Evolutionary conservation across 2,113 vertebrate species (phyloP).

Genomic region (Nerophis ophidion): DNA sequence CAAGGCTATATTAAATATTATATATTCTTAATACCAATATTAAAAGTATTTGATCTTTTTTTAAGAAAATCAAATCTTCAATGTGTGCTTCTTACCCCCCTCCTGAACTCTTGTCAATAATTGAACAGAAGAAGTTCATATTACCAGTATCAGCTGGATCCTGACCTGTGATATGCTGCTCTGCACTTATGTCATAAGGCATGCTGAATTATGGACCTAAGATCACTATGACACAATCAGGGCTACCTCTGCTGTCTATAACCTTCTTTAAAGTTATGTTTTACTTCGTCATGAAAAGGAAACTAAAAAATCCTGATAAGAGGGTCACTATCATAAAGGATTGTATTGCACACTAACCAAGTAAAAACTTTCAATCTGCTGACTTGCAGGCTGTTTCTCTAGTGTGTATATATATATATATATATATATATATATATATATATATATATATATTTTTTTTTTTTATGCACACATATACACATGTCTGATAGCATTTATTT

Average conservation of each 20-base stretch:
- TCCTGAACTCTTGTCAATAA: slow-evolving; percentile 6
- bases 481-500: too few relatives aligned
- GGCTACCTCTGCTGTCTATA: neutral
- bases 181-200: slow-evolving; percentile 2
- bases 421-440: too few relatives aligned
- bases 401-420: too few relatives aligned
- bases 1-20: too few relatives aligned
- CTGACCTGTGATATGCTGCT: slow-evolving; percentile 4
- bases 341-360: too few relatives aligned
- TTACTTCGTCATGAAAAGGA: neutral
- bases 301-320: neutral
- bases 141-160: neutral
- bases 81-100: neutral
- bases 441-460: too few relatives aligned
- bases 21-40: neutral
- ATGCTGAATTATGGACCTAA: neutral
- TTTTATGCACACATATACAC: too few relatives aligned
- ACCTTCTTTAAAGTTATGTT: neutral
- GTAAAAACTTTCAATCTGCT: too few relatives aligned
- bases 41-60: neutral
- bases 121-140: slow-evolving; percentile 2
- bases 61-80: neutral
- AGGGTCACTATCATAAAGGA: too few relatives aligned
- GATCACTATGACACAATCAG: neutral
- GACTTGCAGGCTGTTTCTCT: too few relatives aligned